These are phyloP conservation scores for Pelecanoides urinatrix DNA, from an alignment of 2,113 vertebrate species.

Conservation along the genomic window DNA sequence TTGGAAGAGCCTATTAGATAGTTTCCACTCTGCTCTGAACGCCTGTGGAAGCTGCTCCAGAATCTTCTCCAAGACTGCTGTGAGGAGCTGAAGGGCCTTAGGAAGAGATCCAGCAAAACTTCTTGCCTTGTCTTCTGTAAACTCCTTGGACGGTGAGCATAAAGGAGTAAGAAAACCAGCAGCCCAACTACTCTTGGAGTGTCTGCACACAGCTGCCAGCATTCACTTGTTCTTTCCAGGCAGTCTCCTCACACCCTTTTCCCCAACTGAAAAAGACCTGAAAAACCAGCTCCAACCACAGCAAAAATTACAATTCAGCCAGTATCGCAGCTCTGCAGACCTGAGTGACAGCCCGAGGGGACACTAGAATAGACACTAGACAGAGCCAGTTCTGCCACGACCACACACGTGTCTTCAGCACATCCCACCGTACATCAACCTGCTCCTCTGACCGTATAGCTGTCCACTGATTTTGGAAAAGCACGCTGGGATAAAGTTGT, in stretches of 20 bases:
- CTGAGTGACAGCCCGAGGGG: neutral
- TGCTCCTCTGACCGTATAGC: neutral
- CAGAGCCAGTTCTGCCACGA: neutral
- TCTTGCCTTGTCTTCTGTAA: neutral
- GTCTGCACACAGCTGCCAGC: neutral
- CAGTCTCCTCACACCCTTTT: neutral
- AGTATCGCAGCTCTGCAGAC: neutral
- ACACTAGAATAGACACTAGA: rapidly evolving
- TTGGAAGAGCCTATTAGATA: neutral
- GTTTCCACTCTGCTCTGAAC: neutral
- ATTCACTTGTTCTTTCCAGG: neutral
- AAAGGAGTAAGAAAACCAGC: neutral
- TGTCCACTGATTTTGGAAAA: neutral
- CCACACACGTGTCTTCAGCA: neutral
- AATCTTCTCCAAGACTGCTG: neutral
- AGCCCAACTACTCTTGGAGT: neutral
- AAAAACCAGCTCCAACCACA: neutral
- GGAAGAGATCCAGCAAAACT: neutral
- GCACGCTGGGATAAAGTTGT: rapidly evolving
- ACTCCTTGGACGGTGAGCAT: neutral
- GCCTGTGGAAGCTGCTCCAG: neutral
- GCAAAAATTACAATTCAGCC: neutral
- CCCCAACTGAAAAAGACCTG: neutral
- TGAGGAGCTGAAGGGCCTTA: neutral
- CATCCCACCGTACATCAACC: neutral